Evolutionary conservation across 2,113 vertebrate species (phyloP).

Genomic region (Pteropus alecto): DNA sequence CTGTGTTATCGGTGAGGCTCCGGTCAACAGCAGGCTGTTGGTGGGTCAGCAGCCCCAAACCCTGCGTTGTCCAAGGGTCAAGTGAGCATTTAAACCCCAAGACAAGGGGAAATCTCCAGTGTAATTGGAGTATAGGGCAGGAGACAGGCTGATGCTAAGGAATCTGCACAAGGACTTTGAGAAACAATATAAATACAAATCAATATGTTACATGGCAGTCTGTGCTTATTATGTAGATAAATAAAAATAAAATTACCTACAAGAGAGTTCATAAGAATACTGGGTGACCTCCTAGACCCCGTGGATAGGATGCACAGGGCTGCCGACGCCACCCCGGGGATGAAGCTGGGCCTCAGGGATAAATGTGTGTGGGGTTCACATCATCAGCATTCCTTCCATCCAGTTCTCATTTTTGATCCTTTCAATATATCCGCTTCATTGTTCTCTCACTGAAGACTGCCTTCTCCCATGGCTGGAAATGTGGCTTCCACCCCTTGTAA

Average conservation of each 20-base stretch:
- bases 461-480: background rate
- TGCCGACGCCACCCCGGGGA: background rate
- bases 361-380: background rate
- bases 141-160: background rate
- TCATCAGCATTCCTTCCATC: background rate
- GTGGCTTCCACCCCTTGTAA: background rate
- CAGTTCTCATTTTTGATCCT: background rate
- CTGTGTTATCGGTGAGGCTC: background rate
- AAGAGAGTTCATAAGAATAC: background rate
- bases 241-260: background rate
- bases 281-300: background rate
- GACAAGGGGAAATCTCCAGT: background rate
- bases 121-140: background rate
- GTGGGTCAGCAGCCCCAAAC: background rate
- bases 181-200: slow-evolving; percentile 9
- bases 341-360: background rate
- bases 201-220: background rate
- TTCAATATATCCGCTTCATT: background rate
- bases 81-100: background rate
- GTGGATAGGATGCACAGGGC: background rate
- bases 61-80: background rate
- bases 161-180: background rate
- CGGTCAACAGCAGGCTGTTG: background rate
- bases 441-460: background rate
- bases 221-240: background rate